Evolutionary conservation across 2,888 invertebrate genomes (phyloP).

Genomic region (Laothoe populi): DNA sequence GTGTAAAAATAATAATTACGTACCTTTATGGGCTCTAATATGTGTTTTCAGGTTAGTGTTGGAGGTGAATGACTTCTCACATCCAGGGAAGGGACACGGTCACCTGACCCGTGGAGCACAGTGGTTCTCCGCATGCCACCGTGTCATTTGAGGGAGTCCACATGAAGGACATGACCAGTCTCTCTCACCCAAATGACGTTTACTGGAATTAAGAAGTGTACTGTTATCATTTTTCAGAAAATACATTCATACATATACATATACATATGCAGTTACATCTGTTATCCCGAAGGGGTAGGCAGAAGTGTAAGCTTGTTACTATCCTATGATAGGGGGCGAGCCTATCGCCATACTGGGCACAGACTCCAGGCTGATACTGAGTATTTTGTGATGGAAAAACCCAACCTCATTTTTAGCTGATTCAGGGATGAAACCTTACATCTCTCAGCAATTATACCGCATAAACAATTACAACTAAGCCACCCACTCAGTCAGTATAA

Average conservation of each 20-base stretch:
- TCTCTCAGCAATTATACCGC: too few relatives aligned
- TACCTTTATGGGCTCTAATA: slow-evolving; percentile 59
- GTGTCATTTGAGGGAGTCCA: slow-evolving; percentile 50
- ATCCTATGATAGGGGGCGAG: too few relatives aligned
- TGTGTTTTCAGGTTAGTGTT: slow-evolving; percentile 61
- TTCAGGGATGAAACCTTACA: too few relatives aligned
- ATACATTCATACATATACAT: neutral
- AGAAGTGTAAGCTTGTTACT: too few relatives aligned
- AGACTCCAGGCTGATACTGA: too few relatives aligned
- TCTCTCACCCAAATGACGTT: slow-evolving; percentile 52
- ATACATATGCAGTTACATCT: too few relatives aligned
- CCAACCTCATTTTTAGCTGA: too few relatives aligned
- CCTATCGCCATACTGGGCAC: too few relatives aligned
- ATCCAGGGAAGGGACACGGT: slow-evolving; percentile 51
- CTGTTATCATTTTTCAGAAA: neutral
- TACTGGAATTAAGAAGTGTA: slow-evolving; percentile 41
- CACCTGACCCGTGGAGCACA: slow-evolving; percentile 51
- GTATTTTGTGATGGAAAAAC: too few relatives aligned
- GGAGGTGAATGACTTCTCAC: slow-evolving; percentile 59
- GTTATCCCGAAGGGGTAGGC: too few relatives aligned
- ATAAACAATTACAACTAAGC: too few relatives aligned
- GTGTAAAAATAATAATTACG: slow-evolving; percentile 7
- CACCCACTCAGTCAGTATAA: too few relatives aligned
- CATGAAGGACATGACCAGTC: slow-evolving; percentile 54
- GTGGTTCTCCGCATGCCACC: slow-evolving; percentile 54